These are phyloP conservation scores for Cantharis flavilabris DNA, from an alignment of 2,888 invertebrate genomes.

Conservation along the genomic window DNA sequence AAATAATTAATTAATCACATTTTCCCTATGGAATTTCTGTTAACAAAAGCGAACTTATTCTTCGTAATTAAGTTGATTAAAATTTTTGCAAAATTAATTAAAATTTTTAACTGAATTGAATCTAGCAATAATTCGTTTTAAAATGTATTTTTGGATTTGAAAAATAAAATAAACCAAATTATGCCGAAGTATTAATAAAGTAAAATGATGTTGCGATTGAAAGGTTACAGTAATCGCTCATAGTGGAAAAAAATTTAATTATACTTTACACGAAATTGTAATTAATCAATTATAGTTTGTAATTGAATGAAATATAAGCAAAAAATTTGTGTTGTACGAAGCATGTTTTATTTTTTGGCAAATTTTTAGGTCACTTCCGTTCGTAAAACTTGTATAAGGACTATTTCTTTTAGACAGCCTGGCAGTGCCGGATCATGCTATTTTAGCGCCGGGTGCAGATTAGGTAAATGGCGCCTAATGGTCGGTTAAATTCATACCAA, in stretches of 20 bases:
- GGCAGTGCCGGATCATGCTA: too few species aligned
- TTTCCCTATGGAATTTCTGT: slow-evolving; percentile 13
- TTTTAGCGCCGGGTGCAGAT: too few species aligned
- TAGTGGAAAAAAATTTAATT: not conserved
- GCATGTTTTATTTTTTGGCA: not conserved
- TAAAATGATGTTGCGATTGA: not conserved
- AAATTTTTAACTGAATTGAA: slow-evolving; percentile 16
- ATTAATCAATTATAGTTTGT: not conserved
- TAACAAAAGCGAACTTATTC: slow-evolving; percentile 16
- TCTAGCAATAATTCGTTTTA: slow-evolving; percentile 16
- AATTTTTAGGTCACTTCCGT: not conserved
- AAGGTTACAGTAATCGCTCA: not conserved
- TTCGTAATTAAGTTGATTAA: slow-evolving; percentile 21
- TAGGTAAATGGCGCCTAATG: too few species aligned
- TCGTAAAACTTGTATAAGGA: not conserved
- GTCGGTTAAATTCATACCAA: too few species aligned
- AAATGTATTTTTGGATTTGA: not conserved
- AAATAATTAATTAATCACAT: slow-evolving; percentile 19
- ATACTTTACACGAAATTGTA: not conserved
- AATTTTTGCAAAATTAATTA: slow-evolving; percentile 18
- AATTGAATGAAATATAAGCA: not conserved
- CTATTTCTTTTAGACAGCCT: too few species aligned
- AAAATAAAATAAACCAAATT: not conserved
- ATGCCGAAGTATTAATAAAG: not conserved
- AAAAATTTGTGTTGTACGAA: not conserved